Conservation (phyloP, 2,888 invertebrate genomes). For the Carpatolechia fugitivella region DNA sequence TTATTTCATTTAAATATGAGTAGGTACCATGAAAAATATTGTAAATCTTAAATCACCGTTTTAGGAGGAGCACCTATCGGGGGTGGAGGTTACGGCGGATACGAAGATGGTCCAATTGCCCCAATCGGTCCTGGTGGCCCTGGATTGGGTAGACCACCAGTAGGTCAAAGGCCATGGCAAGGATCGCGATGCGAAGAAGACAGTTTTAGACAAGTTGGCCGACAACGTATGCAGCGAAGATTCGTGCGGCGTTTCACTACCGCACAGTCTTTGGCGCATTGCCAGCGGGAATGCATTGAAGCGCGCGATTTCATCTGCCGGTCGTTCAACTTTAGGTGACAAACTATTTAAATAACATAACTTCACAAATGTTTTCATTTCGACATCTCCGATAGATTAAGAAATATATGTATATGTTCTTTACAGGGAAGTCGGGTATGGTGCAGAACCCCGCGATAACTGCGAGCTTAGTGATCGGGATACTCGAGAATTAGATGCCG, state of each 20-base stretch:
- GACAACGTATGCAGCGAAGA: conserved; percentile 88
- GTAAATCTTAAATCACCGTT: background rate
- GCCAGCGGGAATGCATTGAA: conserved; percentile 91
- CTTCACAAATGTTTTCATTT: too few species aligned
- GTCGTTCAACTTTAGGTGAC: conserved; percentile 91
- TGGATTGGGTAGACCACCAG: conserved; percentile 43
- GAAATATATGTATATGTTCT: too few species aligned
- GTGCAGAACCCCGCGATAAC: conserved; percentile 85
- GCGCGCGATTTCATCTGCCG: conserved; percentile 90
- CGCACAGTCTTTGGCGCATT: conserved; percentile 86
- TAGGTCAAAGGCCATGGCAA: conserved; percentile 58
- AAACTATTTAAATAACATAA: conserved; percentile 9
- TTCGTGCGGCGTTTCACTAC: conserved; percentile 87
- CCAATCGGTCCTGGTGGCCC: conserved; percentile 56
- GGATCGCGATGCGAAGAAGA: conserved; percentile 89
- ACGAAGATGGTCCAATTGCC: conserved; percentile 37
- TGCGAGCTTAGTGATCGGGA: conserved; percentile 94
- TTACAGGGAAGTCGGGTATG: conserved; percentile 78
- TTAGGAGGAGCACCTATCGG: conserved; percentile 23
- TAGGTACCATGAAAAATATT: background rate
- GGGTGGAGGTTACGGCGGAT: conserved; percentile 57
- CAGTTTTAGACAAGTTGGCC: conserved; percentile 90
- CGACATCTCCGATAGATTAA: too few species aligned
- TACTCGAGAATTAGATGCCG: conserved; percentile 89
- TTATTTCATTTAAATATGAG: background rate